Percentiles rank a stretch among this genome's conserved stretches.
Conservation (phyloP, 1,140 invertebrate species). For the Chironomus striatipennis region DNA sequence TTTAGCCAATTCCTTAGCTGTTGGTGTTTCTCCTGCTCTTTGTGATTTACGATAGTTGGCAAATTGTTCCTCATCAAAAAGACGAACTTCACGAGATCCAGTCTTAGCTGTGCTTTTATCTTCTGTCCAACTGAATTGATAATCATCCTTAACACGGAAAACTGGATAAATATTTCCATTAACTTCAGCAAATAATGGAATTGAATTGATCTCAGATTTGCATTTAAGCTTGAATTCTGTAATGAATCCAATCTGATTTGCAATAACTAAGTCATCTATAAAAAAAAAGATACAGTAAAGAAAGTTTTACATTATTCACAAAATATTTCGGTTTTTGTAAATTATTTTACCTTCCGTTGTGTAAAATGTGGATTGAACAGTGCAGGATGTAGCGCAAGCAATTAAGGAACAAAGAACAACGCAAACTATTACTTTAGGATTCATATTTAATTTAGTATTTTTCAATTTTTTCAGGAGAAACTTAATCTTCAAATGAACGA, state of each 20-base stretch:
- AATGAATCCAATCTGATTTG: slow-evolving; percentile 72
- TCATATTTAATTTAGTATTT: slow-evolving; percentile 12
- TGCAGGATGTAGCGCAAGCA: background rate
- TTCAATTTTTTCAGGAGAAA: background rate
- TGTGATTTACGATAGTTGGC: slow-evolving; percentile 67
- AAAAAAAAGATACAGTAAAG: slow-evolving; percentile 59
- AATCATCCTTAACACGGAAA: slow-evolving; percentile 61
- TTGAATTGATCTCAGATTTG: slow-evolving; percentile 50
- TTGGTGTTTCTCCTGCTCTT: slow-evolving; percentile 53
- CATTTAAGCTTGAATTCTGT: slow-evolving; percentile 66
- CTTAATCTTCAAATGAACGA: no score
- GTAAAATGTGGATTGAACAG: background rate
- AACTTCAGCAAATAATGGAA: slow-evolving; percentile 77
- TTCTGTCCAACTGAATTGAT: slow-evolving; percentile 85
- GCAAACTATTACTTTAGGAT: background rate
- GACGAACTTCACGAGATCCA: slow-evolving; percentile 68
- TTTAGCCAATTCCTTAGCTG: slow-evolving; percentile 63
- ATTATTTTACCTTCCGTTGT: slow-evolving; percentile 18
- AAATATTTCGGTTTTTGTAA: slow-evolving; percentile 44
- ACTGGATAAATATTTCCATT: slow-evolving; percentile 72
- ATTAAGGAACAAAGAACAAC: background rate
- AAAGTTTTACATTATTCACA: slow-evolving; percentile 46
- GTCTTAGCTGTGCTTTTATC: slow-evolving; percentile 69
- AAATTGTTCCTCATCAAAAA: slow-evolving; percentile 88
- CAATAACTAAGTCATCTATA: slow-evolving; percentile 49